A percentile compares a stretch with the other conserved stretches of the same genome.
Conservation (phyloP, 2,113 vertebrate species). For the Hippolais icterina region DNA sequence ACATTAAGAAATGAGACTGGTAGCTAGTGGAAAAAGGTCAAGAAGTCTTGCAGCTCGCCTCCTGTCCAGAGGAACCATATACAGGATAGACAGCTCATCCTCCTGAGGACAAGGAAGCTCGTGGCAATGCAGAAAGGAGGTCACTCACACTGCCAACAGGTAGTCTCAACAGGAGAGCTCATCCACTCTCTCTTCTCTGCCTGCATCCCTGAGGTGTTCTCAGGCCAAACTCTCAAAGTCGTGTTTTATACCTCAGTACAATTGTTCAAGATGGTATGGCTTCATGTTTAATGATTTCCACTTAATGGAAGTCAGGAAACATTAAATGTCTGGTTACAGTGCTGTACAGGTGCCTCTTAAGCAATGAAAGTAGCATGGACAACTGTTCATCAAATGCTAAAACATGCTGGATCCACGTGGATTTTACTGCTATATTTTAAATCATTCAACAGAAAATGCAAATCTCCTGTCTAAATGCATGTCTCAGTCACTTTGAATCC, state of each 20-base stretch:
- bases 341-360: not conserved
- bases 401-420: not conserved
- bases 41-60: not conserved
- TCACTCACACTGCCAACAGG: rapidly evolving
- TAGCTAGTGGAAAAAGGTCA: not conserved
- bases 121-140: not conserved
- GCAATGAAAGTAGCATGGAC: not conserved
- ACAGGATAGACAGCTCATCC: not conserved
- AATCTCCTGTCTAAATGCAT: not conserved
- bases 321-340: not conserved
- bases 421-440: not conserved
- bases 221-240: not conserved
- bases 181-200: not conserved
- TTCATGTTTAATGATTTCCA: not conserved
- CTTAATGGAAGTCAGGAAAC: not conserved
- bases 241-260: not conserved
- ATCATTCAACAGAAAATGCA: not conserved
- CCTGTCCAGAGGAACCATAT: not conserved
- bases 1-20: not conserved
- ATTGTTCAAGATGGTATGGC: not conserved
- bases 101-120: not conserved
- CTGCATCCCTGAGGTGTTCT: not conserved
- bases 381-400: not conserved
- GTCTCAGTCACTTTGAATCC: not conserved
- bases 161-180: not conserved